phyloP scores from a whole-genome alignment of 2,113 vertebrate genomes.

The Antechinus stuartii region DNA sequence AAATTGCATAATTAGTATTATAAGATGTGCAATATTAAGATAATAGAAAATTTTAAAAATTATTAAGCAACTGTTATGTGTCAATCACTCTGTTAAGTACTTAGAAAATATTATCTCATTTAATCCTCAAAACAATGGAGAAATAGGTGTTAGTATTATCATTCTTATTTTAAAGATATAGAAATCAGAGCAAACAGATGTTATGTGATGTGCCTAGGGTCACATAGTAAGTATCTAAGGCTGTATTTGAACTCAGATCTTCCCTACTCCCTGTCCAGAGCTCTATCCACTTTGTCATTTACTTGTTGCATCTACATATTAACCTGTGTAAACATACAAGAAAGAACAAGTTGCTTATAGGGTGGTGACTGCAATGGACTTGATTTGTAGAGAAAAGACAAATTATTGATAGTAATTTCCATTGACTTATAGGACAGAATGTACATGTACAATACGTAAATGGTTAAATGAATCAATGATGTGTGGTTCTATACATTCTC shows the following conservation, averaged over 20 bases:
- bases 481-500: not conserved
- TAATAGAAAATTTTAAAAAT: not conserved
- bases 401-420: not conserved
- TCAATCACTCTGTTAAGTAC: not conserved
- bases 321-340: not conserved
- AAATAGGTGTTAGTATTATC: not conserved
- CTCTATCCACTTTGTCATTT: not conserved
- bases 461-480: not conserved
- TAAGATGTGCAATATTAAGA: not conserved
- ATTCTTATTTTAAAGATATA: not conserved
- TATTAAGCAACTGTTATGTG: not conserved
- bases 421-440: not conserved
- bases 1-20: not conserved
- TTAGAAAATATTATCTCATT: not conserved
- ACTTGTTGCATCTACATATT: not conserved
- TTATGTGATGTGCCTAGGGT: not conserved
- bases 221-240: not conserved
- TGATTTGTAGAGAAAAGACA: not conserved
- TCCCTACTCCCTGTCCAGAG: not conserved
- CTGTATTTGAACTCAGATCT: not conserved
- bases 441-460: not conserved
- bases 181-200: not conserved
- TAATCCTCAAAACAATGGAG: not conserved
- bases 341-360: not conserved
- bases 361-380: not conserved